A percentile compares a stretch with the other conserved stretches of the same genome.
Evolutionary conservation across 2,888 invertebrate genomes (phyloP).

Genomic region (Chymomyza procnemis): DNA sequence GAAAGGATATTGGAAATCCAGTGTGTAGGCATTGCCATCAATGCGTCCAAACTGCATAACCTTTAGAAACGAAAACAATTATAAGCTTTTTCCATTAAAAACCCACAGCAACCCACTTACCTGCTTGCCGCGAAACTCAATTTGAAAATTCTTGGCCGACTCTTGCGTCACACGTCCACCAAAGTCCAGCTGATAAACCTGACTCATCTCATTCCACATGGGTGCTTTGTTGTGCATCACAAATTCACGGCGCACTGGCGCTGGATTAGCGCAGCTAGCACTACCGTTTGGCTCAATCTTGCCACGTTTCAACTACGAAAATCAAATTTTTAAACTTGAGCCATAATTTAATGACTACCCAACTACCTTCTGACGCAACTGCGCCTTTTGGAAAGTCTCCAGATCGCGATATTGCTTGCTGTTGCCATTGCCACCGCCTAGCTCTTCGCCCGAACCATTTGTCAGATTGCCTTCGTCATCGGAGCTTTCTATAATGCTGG

Average conservation of each 20-base stretch:
- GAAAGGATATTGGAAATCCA: slow-evolving; percentile 99
- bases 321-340: not conserved
- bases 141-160: slow-evolving; percentile 99
- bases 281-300: slow-evolving; percentile 81
- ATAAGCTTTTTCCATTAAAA: not conserved
- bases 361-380: slow-evolving; percentile 91
- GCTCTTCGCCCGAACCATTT: slow-evolving; percentile 81
- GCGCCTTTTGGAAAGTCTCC: slow-evolving; percentile 94
- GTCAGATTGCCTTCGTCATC: slow-evolving; percentile 85
- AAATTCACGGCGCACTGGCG: slow-evolving; percentile 86
- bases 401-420: slow-evolving; percentile 89
- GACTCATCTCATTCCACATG: slow-evolving; percentile 99
- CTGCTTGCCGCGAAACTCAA: slow-evolving; percentile 97
- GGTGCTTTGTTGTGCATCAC: slow-evolving; percentile 98
- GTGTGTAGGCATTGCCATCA: slow-evolving; percentile 98
- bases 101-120: slow-evolving; percentile 81
- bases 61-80: slow-evolving; percentile 79
- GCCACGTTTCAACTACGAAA: slow-evolving; percentile 84
- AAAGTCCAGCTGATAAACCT: slow-evolving; percentile 99
- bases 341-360: not conserved
- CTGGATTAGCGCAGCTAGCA: slow-evolving; percentile 73
- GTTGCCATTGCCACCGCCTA: slow-evolving; percentile 76
- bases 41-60: slow-evolving; percentile 99
- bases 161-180: slow-evolving; percentile 99
- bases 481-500: slow-evolving; percentile 86